Conservation (phyloP, 2,797 vertebrate genomes). For the Sebastes glaucus region DNA sequence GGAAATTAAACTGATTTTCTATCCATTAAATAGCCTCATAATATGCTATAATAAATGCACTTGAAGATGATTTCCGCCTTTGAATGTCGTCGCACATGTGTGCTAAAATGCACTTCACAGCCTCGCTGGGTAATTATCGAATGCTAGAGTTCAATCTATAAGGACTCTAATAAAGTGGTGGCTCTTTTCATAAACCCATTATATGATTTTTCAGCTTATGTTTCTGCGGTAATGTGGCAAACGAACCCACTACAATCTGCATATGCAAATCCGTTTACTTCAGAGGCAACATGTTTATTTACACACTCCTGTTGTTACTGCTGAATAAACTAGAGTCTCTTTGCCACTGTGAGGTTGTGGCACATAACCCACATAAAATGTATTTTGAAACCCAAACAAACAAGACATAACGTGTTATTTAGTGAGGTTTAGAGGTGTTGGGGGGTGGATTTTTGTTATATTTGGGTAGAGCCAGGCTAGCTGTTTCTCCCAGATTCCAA, state of each 20-base stretch:
- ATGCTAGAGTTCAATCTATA: neutral
- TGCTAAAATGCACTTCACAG: conserved; percentile 7
- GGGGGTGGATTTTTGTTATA: neutral
- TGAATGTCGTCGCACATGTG: neutral
- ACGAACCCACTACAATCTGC: neutral
- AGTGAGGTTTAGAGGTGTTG: neutral
- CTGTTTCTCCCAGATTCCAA: neutral
- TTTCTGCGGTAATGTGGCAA: neutral
- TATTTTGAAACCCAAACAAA: neutral
- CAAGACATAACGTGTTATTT: neutral
- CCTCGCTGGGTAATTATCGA: conserved; percentile 12
- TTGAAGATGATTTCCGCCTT: conserved; percentile 8
- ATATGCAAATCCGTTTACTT: neutral
- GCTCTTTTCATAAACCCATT: conserved; percentile 10
- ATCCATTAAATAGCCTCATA: conserved; percentile 3
- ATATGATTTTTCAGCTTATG: neutral
- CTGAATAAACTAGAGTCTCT: neutral
- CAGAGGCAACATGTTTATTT: conserved; percentile 2
- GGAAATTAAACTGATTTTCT: neutral
- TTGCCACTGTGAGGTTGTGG: neutral
- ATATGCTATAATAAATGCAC: conserved; percentile 17
- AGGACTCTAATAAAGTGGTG: conserved; percentile 4
- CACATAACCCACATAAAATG: neutral
- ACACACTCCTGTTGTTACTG: neutral
- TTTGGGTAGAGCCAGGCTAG: neutral